Evolutionary conservation across 2,797 vertebrate species (phyloP).

Genomic region (Poeciliopsis turneri): DNA sequence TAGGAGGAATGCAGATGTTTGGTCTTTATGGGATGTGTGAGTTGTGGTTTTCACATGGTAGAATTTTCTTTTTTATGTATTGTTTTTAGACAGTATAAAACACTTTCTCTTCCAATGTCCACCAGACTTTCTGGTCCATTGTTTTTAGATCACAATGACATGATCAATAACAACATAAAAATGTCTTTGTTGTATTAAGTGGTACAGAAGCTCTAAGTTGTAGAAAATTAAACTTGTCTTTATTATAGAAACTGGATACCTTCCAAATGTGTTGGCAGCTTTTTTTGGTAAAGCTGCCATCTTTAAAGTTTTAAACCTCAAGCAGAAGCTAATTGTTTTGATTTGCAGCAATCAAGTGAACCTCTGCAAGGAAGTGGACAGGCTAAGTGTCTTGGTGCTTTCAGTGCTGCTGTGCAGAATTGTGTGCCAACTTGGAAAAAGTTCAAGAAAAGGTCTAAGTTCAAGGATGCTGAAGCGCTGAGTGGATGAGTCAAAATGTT

Average conservation of each 20-base stretch:
- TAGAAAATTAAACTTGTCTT: neutral
- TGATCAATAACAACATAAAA: neutral
- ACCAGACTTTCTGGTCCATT: neutral
- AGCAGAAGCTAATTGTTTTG: neutral
- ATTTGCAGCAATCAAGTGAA: neutral
- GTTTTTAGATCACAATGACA: neutral
- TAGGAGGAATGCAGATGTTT: neutral
- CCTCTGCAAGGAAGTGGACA: neutral
- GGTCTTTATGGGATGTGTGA: neutral
- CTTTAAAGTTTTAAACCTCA: neutral
- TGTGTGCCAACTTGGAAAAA: neutral
- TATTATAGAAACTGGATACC: neutral
- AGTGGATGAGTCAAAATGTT: no score
- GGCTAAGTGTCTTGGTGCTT: neutral
- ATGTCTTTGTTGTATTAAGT: neutral
- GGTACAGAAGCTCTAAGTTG: neutral
- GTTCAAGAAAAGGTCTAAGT: no score
- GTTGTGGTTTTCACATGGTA: neutral
- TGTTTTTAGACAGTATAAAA: neutral
- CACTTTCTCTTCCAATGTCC: no score
- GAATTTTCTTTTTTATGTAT: neutral
- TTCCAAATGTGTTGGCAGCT: neutral
- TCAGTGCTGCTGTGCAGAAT: neutral
- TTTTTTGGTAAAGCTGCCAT: neutral
- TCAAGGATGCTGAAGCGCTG: no score